Evolutionary conservation across 2,113 vertebrate genomes (phyloP), one percentile per base, ranked within the genome.

Genomic region (Rhynchopsitta pachyrhyncha): DNA sequence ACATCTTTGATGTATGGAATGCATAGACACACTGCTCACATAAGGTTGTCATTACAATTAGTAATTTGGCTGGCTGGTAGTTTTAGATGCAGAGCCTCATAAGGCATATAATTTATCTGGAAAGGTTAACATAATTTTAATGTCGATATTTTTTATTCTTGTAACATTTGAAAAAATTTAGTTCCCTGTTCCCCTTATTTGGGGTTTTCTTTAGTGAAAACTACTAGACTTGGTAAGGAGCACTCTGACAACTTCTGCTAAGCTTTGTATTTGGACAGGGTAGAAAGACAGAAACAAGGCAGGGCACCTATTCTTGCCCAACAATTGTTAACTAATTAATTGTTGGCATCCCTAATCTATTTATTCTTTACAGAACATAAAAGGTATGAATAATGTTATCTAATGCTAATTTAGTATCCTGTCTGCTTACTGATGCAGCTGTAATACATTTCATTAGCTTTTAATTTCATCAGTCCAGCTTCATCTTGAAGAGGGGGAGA

Each of bases 1-100:
- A 83, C 87, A 86, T 86, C 95, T 96, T 95, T 96, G 91, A 95
- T 91, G 70, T 87, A 92, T 93, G 96, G 96, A 97, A 95, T 93
- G 88, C 88, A 81, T 82, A 95, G 90, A 83, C 86, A 88, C 77
- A 79, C 82, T 85, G 53, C 66, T 97, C 69, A 88, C 94, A 76
- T 83, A 88, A 97, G 91, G 50, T 95, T 84, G 86, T 86, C 66
- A 66, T 96, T 96, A 84, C 71, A 95, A 81, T 92, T 93, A 93
- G 83, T 69, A 71, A 82, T 93, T 93, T 82, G 82, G 62, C 88
- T 96, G 94, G 88, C 96, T 92, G 94, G 95, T 96, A 93, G 70
- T 94, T 94, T 96, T 79, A 94, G 27, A 80, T 96, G 84, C 77
- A 79, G 84, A 33, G 17, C 55, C 76, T 97, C 85, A 81, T 84